Conservation (phyloP, 1,140 invertebrate species). For the Drosophila melanogaster region DNA sequence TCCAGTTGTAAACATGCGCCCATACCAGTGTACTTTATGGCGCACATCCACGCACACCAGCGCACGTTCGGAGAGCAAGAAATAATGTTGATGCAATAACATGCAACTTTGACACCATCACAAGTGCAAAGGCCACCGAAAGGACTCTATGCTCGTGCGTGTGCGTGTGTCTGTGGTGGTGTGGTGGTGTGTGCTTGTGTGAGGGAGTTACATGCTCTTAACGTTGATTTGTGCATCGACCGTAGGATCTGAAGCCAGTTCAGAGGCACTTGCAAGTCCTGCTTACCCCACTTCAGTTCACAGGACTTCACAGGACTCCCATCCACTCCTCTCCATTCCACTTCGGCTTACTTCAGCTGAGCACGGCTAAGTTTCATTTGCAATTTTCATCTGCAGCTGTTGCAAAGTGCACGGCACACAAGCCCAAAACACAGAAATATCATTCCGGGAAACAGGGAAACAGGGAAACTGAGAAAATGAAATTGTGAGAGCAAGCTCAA, state of each 20-base stretch:
- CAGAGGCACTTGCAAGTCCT: constrained; percentile 33
- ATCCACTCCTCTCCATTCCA: not conserved
- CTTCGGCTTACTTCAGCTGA: constrained; percentile 42
- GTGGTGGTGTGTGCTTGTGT: not conserved
- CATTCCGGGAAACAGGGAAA: constrained; percentile 1
- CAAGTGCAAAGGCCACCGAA: constrained; percentile 15
- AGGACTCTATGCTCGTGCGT: not conserved
- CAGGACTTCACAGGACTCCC: constrained; percentile 9
- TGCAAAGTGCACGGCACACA: constrained; percentile 62
- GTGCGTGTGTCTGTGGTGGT: too few relatives aligned
- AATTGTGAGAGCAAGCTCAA: constrained; percentile 70
- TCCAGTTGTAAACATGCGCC: constrained; percentile 9
- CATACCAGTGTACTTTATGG: constrained; percentile 25
- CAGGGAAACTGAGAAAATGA: constrained; percentile 34
- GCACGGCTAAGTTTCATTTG: constrained; percentile 75
- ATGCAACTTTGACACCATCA: constrained; percentile 76
- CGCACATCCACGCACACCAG: constrained; percentile 5
- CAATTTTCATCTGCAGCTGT: constrained; percentile 80
- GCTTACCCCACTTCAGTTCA: constrained; percentile 29
- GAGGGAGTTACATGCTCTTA: constrained; percentile 75
- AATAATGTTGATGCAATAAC: constrained; percentile 79
- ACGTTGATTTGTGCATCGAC: constrained; percentile 75
- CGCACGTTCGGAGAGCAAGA: constrained; percentile 12
- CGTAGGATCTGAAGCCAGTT: constrained; percentile 46
- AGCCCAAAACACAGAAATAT: constrained; percentile 40